Conservation (phyloP, 2,888 invertebrate species). For the Nowickia ferox region DNA sequence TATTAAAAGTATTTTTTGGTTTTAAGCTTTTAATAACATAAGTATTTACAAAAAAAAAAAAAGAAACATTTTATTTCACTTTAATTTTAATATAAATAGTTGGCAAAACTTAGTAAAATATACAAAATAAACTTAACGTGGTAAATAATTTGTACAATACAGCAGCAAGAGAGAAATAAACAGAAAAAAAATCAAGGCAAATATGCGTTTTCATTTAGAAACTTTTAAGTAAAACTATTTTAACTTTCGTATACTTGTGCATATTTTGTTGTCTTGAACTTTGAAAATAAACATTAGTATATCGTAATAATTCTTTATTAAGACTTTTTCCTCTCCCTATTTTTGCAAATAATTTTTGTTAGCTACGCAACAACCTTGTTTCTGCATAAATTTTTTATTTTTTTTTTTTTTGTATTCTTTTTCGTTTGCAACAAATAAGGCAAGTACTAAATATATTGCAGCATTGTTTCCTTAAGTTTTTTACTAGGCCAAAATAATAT, state of each 20-base stretch:
- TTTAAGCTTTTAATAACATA: neutral
- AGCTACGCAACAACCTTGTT: slow-evolving; percentile 58
- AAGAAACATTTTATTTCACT: neutral
- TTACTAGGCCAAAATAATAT: slow-evolving; percentile 51
- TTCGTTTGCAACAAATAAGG: slow-evolving; percentile 4
- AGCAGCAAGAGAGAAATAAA: slow-evolving; percentile 19
- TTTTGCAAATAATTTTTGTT: slow-evolving; percentile 42
- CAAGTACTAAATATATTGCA: slow-evolving; percentile 34
- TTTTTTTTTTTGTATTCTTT: neutral
- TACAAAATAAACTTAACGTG: slow-evolving; percentile 1
- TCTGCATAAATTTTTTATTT: slow-evolving; percentile 34
- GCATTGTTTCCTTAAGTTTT: slow-evolving; percentile 60
- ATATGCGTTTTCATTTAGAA: slow-evolving; percentile 64
- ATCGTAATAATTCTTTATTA: slow-evolving; percentile 72
- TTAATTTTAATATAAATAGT: slow-evolving; percentile 53
- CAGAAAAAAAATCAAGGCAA: slow-evolving; percentile 4
- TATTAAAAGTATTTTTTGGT: neutral
- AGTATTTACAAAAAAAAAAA: slow-evolving; percentile 4
- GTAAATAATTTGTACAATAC: slow-evolving; percentile 24
- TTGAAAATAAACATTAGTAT: slow-evolving; percentile 70
- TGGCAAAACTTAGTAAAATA: slow-evolving; percentile 26
- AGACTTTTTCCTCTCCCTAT: slow-evolving; percentile 53
- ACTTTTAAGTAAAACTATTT: slow-evolving; percentile 69
- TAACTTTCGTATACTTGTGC: slow-evolving; percentile 59
- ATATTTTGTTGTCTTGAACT: slow-evolving; percentile 68